phyloP scores from a whole-genome alignment of 2,797 vertebrate species.

The Linurgus olivaceus region DNA sequence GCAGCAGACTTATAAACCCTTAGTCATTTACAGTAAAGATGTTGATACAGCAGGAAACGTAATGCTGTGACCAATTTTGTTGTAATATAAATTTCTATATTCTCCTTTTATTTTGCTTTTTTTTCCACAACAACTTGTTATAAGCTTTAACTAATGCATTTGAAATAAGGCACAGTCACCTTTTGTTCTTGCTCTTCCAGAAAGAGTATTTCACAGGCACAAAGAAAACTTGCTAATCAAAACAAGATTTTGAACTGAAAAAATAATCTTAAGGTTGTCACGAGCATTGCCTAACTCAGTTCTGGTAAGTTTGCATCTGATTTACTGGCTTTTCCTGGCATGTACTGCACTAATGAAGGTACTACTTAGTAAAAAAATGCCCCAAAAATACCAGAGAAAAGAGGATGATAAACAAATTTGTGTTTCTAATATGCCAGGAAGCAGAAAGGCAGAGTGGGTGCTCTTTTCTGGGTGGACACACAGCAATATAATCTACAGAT shows the following conservation, averaged over 20 bases:
- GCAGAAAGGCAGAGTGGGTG: neutral
- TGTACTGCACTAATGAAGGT: neutral
- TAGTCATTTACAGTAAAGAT: neutral
- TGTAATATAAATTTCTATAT: neutral
- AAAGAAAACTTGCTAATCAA: neutral
- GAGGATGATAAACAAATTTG: neutral
- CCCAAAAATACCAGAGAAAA: neutral
- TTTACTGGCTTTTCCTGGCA: neutral
- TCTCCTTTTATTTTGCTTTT: neutral
- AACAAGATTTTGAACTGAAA: neutral
- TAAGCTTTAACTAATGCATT: neutral
- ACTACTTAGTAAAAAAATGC: neutral
- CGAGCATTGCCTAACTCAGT: neutral
- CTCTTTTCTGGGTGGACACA: neutral
- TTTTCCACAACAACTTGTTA: neutral
- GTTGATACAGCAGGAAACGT: neutral
- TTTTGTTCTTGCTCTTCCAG: neutral
- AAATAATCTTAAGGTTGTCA: neutral
- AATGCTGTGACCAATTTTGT: neutral
- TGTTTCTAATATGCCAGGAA: neutral
- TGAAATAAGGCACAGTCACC: neutral
- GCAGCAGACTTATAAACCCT: neutral
- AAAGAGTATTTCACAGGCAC: neutral
- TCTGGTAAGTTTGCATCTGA: neutral
- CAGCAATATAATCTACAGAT: neutral